Evolutionary conservation across 1,140 invertebrate genomes (phyloP), one percentile per base, ranked within the genome.

Genomic region (Holotrichia oblita): DNA sequence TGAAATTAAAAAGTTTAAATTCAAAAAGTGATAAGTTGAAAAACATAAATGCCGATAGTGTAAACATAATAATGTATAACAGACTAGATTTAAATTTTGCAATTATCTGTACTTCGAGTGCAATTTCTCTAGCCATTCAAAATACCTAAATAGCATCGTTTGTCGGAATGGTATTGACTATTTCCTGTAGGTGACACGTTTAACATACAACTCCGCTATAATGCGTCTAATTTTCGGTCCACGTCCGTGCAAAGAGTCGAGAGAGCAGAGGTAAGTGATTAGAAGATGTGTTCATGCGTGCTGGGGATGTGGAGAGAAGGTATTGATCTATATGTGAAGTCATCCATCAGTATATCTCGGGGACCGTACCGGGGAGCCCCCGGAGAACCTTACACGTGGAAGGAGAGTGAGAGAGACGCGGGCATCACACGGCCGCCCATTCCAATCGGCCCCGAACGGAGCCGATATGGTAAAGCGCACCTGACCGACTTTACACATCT

Each of bases 321-420:
- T 84, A 84, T 84, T 84, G 83, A 84, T 84, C 83, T 83, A 83
- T 82, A 82, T 84, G 82, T 84, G 83, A 83, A 84, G 83, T 83
- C 83, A 84, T 84, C 83, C 83, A 84, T 84, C 83, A 84, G 83
- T 81, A 81, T 84, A 81, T 82, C 82, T 80, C 77, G 81, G 80
- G 78, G 81, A 76, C 76, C 59, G 80, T 40, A 75, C 78, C 61
- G 61, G 61, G 82, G 80, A 78, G 82, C 77, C 83, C 83, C 79
- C 61, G 14, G 75, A 73, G 42, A 34, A 2, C 74, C 69, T 48
- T 48, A 75, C 55, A 40, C 77, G 40, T 40, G 22, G n/a, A 72
- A 34, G 27, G 34, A 40, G 12, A 72, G 73, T 34, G 17, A 20
- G 73, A 20, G 73, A 74, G 40, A 20, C 6, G 40, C 40, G 40